Percentiles rank a stretch among this genome's conserved stretches.
These are phyloP conservation scores for Trachythela sp. DNA, from an alignment of 64 coral and sea anemone genomes.

Conservation along the genomic window DNA sequence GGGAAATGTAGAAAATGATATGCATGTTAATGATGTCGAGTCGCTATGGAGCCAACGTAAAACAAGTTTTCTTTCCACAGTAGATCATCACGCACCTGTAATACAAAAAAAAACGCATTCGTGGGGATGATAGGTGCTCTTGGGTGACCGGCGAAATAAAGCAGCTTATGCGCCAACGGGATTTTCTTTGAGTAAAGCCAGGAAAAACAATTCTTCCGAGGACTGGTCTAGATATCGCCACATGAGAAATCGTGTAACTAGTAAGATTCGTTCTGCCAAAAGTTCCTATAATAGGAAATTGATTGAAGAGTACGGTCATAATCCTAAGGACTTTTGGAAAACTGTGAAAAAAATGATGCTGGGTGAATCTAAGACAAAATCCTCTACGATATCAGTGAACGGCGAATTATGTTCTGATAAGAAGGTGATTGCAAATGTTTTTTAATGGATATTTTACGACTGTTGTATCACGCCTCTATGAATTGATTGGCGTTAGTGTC, in stretches of 20 bases:
- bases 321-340: conserved; percentile 18
- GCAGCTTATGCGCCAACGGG: background rate
- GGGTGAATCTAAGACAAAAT: background rate
- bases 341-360: background rate
- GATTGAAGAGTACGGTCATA: background rate
- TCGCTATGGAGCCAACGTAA: background rate
- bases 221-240: conserved; percentile 41
- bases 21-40: background rate
- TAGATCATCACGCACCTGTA: background rate
- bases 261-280: conserved; percentile 28
- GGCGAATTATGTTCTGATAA: background rate
- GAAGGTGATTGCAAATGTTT: background rate
- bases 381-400: background rate
- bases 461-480: background rate
- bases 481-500: background rate
- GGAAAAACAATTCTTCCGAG: background rate
- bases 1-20: background rate
- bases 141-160: background rate
- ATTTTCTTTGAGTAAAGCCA: background rate
- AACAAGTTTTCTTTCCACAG: background rate
- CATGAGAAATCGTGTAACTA: conserved; percentile 23
- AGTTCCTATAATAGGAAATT: conserved; percentile 23
- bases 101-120: background rate
- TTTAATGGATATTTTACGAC: background rate
- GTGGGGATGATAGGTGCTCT: background rate